Percentiles rank a stretch among this genome's conserved stretches.
Conservation (phyloP, 2,113 vertebrate genomes). For the Zosterops japonicus region DNA sequence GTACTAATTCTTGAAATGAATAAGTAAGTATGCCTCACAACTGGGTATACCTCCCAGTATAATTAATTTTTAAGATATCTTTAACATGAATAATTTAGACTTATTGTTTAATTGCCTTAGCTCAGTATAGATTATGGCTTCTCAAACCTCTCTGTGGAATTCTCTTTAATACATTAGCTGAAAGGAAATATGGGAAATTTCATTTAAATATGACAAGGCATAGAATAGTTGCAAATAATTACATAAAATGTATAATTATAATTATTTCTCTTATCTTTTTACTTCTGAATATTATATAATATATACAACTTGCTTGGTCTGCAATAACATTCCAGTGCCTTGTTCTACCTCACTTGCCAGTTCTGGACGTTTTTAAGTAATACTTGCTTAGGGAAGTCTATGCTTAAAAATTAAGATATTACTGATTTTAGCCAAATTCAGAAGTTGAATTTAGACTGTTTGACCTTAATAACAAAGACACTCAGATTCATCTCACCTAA, state of each 20-base stretch:
- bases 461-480: background rate
- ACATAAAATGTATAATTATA: background rate
- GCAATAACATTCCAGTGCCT: background rate
- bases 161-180: background rate
- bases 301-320: background rate
- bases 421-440: background rate
- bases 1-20: background rate
- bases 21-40: background rate
- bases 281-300: background rate
- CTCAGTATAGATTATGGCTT: background rate
- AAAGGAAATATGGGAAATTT: background rate
- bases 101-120: background rate
- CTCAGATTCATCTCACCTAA: background rate
- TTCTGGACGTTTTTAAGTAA: background rate
- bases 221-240: background rate
- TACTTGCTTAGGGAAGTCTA: background rate
- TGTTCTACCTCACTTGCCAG: background rate
- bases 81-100: background rate
- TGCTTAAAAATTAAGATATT: background rate
- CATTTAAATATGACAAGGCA: background rate
- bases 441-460: background rate
- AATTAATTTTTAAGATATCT: background rate
- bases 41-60: background rate
- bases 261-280: background rate
- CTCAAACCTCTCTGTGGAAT: background rate